phyloP scores from a whole-genome alignment of 2,797 vertebrate genomes.

The Platyrinchus mystaceus region DNA sequence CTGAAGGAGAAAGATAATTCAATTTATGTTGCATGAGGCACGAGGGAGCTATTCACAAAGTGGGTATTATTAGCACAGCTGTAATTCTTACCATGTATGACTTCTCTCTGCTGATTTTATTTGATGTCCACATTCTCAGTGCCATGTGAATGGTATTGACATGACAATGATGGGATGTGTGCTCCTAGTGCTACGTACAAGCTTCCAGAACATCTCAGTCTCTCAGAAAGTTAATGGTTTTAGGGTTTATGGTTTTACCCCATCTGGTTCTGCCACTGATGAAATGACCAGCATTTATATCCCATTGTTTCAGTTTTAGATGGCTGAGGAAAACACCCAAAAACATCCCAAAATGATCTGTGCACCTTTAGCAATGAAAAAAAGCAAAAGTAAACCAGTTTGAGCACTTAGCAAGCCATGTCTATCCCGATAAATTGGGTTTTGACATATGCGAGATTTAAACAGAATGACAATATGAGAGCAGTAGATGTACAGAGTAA shows the following conservation, averaged over 20 bases:
- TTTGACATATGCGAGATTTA: not conserved
- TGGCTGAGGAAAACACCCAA: not conserved
- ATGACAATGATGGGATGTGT: not conserved
- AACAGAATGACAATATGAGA: not conserved
- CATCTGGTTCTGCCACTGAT: not conserved
- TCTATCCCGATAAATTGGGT: not conserved
- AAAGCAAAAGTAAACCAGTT: not conserved
- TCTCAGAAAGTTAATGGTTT: not conserved
- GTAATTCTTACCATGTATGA: not conserved
- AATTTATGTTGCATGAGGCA: not conserved
- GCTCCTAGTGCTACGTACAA: rapidly evolving
- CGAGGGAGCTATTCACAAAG: not conserved
- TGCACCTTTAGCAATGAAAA: not conserved
- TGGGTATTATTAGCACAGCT: not conserved
- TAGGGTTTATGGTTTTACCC: not conserved
- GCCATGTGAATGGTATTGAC: not conserved
- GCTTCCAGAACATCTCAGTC: not conserved
- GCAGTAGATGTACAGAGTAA: not conserved
- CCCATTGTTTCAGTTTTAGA: not conserved
- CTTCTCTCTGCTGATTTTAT: not conserved
- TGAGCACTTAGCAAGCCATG: not conserved
- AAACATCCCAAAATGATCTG: not conserved
- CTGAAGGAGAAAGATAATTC: not conserved
- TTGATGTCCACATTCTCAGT: not conserved
- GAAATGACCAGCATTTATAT: not conserved